Percentiles rank a stretch among this genome's conserved stretches.
Conservation (phyloP, 2,113 vertebrate genomes). For the Hypocryptadius cinnamomeus region DNA sequence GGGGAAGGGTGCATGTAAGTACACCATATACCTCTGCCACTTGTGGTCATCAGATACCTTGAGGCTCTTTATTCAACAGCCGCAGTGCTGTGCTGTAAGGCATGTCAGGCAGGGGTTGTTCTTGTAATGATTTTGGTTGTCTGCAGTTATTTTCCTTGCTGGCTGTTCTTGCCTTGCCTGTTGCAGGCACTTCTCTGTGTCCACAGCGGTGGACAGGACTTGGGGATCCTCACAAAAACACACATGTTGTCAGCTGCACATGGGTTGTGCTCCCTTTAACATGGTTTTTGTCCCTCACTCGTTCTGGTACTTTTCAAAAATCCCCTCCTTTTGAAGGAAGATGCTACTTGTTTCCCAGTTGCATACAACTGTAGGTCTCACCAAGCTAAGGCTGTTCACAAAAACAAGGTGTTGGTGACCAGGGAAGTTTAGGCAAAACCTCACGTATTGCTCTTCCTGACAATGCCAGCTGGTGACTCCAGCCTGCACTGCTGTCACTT, state of each 20-base stretch:
- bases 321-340: background rate
- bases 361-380: background rate
- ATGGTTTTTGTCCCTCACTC: fast-evolving
- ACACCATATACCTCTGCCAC: background rate
- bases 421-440: background rate
- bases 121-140: background rate
- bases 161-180: background rate
- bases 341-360: background rate
- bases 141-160: background rate
- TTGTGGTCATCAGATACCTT: background rate
- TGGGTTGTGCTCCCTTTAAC: background rate
- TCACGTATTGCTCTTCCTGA: background rate
- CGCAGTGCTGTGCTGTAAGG: background rate
- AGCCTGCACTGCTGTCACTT: background rate
- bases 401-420: background rate
- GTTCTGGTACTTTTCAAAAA: background rate
- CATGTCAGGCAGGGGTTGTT: fast-evolving
- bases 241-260: fast-evolving
- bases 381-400: background rate
- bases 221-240: background rate
- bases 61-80: background rate
- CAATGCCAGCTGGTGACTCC: background rate
- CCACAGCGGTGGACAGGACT: background rate
- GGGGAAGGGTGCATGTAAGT: background rate
- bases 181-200: background rate